Evolutionary conservation across 2,888 invertebrate species (phyloP), one percentile per base, ranked within the genome.

Genomic region (Heteromyza rotundicornis): DNA sequence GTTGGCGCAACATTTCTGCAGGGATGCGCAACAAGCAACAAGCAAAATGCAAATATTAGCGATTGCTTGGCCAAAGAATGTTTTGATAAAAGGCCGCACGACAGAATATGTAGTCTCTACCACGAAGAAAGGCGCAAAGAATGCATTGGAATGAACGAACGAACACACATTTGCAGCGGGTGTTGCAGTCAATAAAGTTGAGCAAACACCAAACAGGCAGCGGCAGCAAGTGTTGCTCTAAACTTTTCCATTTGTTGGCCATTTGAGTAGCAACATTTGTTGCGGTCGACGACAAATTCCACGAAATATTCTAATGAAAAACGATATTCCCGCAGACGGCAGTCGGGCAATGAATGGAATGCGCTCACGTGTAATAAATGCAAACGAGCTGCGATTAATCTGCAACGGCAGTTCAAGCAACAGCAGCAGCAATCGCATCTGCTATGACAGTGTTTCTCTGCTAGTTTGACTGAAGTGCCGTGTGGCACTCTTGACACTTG

Each of bases 221-320:
- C 40, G 14, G 40, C 40, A n/a, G 40, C 40, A 40, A 40, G 40
- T 40, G 40, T n/a, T 40, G 40, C 40, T n/a, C 10, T 40, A n/a
- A n/a, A n/a, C 8, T 40, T 40, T 40, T 7, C 14, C 10, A 3
- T 40, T 32, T 32, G 7, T 32, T 59, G 70, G 73, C 70, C 73
- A 76, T 73, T 73, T 73, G 76, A 73, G 76, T 73, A 73, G 76
- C 73, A 74, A 76, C 73, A 73, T 73, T 73, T 74, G 73, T 76
- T 27, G 27, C 27, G 27, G 27, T 27, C 10, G 5, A 10, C 5
- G 10, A 7, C 27, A 10, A 27, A 27, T 27, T 27, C 27, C 27
- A 7, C 27, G 27, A 27, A 27, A 7, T 27, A 27, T 7, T 27
- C 27, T 10, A 27, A 27, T 10, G 27, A 27, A 27, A 27, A 27